Evolutionary conservation across 1,140 invertebrate species (phyloP), one percentile per base, ranked within the genome.

Genomic region (Lineus longissimus): DNA sequence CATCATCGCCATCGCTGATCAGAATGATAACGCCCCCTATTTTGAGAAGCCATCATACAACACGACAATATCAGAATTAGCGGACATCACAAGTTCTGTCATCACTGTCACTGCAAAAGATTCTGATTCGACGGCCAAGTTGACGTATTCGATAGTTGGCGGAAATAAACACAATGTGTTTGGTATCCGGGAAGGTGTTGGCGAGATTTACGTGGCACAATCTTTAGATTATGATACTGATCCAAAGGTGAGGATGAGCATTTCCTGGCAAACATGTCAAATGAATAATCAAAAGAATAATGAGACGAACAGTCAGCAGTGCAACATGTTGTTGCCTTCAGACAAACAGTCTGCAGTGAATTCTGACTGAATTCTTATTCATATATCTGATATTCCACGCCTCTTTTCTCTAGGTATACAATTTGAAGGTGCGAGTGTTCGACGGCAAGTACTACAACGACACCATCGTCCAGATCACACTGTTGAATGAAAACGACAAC

Each of bases 131-230:
- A 94, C 94, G 77, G 96, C 94, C 83, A 91, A 92, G 88, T 94
- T 98, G 87, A 92, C 93, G 86, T 97, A 97, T 86, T 93, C 96
- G 88, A 97, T 97, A 84, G 96, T 93, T 81, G 93, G 92, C 87
- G 95, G 95, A 86, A 97, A 98, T 88, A 90, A 94, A 87, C 93
- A 93, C 59, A 94, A 94, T 74, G 94, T 93, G 33, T 97, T 97
- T 81, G 94, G 93, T 66, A 93, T 97, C 68, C 95, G 95, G 83
- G 95, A 96, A 83, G 94, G 94, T 90, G 95, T 93, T 66, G 94
- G 94, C 68, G 94, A 94, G 77, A 95, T 97, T 83, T 97, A 95
- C 81, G 93, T 97, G 55, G 93, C 93, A 31, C 93, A 93, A 63
- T 91, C 93, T 54, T 84, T 94, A 70, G 92, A 94, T 83, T 94